Conservation (phyloP, 1,140 invertebrate genomes). For the Drosophila pseudoobscura region DNA sequence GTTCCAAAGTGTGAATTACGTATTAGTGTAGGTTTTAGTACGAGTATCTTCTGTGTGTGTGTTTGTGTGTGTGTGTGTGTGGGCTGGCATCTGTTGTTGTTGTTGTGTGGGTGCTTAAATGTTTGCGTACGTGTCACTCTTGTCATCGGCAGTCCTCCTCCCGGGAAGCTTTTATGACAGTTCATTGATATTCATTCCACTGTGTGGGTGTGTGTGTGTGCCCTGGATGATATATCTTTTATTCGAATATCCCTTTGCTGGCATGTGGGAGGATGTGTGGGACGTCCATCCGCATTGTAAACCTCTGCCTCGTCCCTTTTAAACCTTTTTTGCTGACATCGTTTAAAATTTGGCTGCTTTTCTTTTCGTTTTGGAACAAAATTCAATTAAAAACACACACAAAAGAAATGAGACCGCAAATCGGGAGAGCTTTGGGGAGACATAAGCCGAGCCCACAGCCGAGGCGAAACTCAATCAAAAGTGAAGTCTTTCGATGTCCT, state of each 20-base stretch:
- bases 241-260: constrained; percentile 12
- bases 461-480: constrained; percentile 60
- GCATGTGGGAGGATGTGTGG: neutral
- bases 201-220: constrained; percentile 22
- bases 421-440: constrained; percentile 51
- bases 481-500: constrained; percentile 69
- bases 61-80: constrained; percentile 23
- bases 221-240: neutral
- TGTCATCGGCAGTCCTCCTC: constrained; percentile 43
- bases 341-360: constrained; percentile 34
- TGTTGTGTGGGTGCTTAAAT: constrained; percentile 48
- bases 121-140: constrained; percentile 74
- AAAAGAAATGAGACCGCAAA: constrained; percentile 44
- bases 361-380: neutral
- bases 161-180: constrained; percentile 68
- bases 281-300: no score
- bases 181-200: constrained; percentile 76
- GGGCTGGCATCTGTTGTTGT: constrained; percentile 40
- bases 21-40: neutral
- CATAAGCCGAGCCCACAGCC: constrained; percentile 7
- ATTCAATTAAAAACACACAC: constrained; percentile 35
- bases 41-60: constrained; percentile 1
- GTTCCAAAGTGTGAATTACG: constrained; percentile 30
- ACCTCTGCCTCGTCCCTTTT: neutral
- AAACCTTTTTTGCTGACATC: constrained; percentile 35